These are phyloP conservation scores for Stramonita haemastoma DNA, from an alignment of 2,888 invertebrate genomes.

Conservation along the genomic window DNA sequence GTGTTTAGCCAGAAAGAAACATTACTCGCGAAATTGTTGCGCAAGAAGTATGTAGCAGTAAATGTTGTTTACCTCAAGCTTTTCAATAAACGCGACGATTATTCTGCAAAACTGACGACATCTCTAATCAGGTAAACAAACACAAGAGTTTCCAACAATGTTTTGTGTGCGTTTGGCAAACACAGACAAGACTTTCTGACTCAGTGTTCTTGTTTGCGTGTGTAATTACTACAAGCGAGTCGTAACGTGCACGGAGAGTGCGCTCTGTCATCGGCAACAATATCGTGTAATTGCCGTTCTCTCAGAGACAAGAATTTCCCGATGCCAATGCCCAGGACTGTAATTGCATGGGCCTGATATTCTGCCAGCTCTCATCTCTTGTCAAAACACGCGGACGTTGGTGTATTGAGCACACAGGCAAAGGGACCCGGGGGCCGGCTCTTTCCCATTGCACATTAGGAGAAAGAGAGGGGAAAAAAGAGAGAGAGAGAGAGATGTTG, in stretches of 20 bases:
- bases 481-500: neutral
- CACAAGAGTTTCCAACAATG: neutral
- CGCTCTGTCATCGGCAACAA: neutral
- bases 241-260: neutral
- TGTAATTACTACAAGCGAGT: neutral
- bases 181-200: neutral
- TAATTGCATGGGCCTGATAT: constrained; percentile 1
- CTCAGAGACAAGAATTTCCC: neutral
- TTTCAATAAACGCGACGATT: no score
- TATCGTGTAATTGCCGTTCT: neutral
- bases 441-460: neutral
- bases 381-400: neutral
- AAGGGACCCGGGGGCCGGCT: neutral
- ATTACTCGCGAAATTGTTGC: no score
- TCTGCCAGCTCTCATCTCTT: neutral
- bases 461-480: neutral
- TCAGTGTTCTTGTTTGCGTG: neutral
- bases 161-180: neutral
- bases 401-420: neutral
- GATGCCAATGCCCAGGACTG: neutral
- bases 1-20: no score
- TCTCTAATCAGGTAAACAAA: neutral
- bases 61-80: no score
- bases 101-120: no score
- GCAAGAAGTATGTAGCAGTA: no score